phyloP scores from a whole-genome alignment of 2,797 vertebrate species.

The Anolis apletophallus region DNA sequence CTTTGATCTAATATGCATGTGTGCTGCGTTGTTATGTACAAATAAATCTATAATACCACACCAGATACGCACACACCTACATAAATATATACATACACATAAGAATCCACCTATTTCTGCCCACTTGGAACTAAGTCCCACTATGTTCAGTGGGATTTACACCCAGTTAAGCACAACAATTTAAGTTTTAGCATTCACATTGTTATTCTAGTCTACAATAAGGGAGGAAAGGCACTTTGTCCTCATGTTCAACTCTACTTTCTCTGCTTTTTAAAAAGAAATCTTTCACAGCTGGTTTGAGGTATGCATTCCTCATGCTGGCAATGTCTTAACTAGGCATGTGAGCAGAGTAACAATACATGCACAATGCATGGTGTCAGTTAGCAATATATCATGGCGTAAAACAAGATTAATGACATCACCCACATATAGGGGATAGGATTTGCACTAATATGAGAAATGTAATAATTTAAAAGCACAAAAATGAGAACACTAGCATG shows the following conservation, averaged over 20 bases:
- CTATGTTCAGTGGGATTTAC: background rate
- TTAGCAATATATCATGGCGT: slow-evolving; percentile 70
- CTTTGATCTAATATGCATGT: too few relatives aligned
- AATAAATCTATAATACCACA: too few relatives aligned
- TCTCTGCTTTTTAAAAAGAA: slow-evolving; percentile 64
- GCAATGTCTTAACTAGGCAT: slow-evolving; percentile 59
- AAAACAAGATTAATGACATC: slow-evolving; percentile 78
- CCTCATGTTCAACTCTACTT: slow-evolving; percentile 51
- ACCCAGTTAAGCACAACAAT: background rate
- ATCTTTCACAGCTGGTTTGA: slow-evolving; percentile 66
- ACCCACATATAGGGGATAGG: slow-evolving; percentile 68
- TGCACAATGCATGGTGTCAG: slow-evolving; percentile 65
- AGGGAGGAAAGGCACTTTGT: slow-evolving; percentile 62
- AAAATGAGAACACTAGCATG: slow-evolving; percentile 62
- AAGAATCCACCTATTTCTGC: background rate
- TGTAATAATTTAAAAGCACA: slow-evolving; percentile 70
- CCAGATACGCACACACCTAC: background rate
- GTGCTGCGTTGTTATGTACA: too few relatives aligned
- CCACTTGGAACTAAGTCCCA: background rate
- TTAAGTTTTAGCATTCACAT: slow-evolving; percentile 53
- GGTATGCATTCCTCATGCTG: slow-evolving; percentile 63
- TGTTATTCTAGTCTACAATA: slow-evolving; percentile 59
- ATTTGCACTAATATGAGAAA: slow-evolving; percentile 75
- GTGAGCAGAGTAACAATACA: slow-evolving; percentile 72
- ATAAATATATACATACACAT: background rate